Percentiles rank a stretch among this genome's conserved stretches.
Conservation (phyloP, 2,888 invertebrate species). For the Acanthosepion lycidas region DNA sequence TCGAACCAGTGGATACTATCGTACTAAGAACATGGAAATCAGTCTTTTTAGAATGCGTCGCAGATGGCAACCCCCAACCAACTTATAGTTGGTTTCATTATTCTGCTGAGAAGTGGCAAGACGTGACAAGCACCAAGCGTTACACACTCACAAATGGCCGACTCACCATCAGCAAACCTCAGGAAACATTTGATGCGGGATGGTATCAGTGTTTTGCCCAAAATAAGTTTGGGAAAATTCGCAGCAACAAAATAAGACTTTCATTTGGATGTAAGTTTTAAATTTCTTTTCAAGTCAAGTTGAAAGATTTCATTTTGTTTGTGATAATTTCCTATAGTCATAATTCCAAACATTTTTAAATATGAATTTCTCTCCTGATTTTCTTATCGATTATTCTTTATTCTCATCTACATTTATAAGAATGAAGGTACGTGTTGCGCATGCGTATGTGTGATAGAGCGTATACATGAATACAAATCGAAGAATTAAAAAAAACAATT, state of each 20-base stretch:
- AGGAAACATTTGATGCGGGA: constrained; percentile 85
- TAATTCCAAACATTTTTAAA: too few species aligned
- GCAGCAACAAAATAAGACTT: constrained; percentile 89
- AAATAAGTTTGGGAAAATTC: constrained; percentile 89
- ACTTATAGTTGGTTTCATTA: constrained; percentile 88
- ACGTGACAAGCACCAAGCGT: constrained; percentile 74
- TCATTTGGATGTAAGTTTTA: constrained; percentile 83
- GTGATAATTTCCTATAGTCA: too few species aligned
- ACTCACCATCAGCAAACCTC: constrained; percentile 88
- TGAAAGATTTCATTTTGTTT: too few species aligned
- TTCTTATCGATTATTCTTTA: too few species aligned
- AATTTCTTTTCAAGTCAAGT: not conserved
- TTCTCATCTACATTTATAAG: too few species aligned
- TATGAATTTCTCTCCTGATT: too few species aligned
- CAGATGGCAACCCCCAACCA: constrained; percentile 87
- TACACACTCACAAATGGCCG: constrained; percentile 93
- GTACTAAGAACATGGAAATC: constrained; percentile 73
- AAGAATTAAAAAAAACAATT: too few species aligned
- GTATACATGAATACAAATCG: too few species aligned
- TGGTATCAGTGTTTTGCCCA: constrained; percentile 91
- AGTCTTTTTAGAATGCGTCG: constrained; percentile 71
- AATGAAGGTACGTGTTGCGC: too few species aligned
- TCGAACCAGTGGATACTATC: constrained; percentile 79
- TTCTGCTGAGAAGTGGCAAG: constrained; percentile 44
- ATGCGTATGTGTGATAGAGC: too few species aligned